Evolutionary conservation across 2,113 vertebrate species (phyloP).

Genomic region (rabbit (Oryctolagus cuniculus)): DNA sequence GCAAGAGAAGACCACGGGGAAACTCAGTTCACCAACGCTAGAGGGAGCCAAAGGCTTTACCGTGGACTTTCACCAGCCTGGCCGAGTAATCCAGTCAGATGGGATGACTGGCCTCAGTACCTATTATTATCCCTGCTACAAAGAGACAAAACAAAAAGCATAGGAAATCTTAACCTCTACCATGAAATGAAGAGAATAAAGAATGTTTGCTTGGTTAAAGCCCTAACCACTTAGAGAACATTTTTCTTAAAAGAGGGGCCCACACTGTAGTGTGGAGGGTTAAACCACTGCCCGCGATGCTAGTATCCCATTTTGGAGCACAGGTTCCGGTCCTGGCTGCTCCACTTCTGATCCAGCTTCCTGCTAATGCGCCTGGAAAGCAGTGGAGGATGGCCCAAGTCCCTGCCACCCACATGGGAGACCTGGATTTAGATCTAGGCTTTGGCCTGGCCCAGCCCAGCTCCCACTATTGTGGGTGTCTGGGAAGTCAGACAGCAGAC

Average conservation of each 20-base stretch:
- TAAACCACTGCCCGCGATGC: no score
- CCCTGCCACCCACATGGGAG: no score
- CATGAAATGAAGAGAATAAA: neutral
- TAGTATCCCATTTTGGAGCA: no score
- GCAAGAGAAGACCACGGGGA: neutral
- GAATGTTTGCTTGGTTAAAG: neutral
- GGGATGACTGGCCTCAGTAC: neutral
- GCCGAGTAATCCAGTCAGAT: neutral
- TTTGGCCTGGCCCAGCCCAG: no score
- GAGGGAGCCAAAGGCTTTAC: conserved; percentile 59
- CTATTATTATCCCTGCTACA: neutral
- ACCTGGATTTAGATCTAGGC: no score
- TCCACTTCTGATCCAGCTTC: no score
- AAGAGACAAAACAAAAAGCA: neutral
- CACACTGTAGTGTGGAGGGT: no score
- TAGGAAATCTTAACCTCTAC: neutral
- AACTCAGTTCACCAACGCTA: neutral
- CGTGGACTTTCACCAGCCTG: neutral
- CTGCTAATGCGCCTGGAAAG: no score
- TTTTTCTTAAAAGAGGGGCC: neutral
- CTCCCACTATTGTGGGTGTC: no score
- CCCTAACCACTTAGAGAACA: neutral
- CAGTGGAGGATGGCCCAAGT: no score
- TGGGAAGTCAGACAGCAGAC: no score
- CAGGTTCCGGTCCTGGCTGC: no score